phyloP scores from a whole-genome alignment of 2,797 vertebrate genomes.

The Periophthalmus magnuspinnatus region DNA sequence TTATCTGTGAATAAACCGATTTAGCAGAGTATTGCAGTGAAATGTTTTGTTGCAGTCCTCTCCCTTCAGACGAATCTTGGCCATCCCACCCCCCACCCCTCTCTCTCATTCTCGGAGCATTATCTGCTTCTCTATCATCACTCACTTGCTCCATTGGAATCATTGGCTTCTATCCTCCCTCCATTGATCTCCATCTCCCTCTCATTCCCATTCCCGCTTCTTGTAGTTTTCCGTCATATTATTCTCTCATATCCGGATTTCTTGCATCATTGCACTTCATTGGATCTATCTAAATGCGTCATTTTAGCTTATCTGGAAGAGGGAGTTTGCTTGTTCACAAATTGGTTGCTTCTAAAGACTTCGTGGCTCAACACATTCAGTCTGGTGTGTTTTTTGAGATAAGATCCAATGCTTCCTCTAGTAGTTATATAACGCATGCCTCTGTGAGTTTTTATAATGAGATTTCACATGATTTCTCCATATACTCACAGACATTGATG shows the following conservation, averaged over 20 bases:
- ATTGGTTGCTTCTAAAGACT: neutral
- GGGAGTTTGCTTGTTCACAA: slow-evolving; percentile 10
- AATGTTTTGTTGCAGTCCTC: neutral
- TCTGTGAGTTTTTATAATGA: slow-evolving; percentile 1
- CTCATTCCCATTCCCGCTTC: slow-evolving; percentile 7
- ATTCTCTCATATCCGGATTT: slow-evolving; percentile 44
- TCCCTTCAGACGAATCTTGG: slow-evolving; percentile 5
- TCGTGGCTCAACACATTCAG: slow-evolving; percentile 20
- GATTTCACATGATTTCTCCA: neutral
- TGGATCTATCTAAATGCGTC: slow-evolving; percentile 41
- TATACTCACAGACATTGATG: neutral
- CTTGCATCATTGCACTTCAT: slow-evolving; percentile 33
- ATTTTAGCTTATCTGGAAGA: slow-evolving; percentile 34
- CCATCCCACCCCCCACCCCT: slow-evolving; percentile 6
- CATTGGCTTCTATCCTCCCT: slow-evolving; percentile 27
- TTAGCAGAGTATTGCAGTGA: neutral
- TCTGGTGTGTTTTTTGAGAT: slow-evolving; percentile 20
- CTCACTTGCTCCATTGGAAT: slow-evolving; percentile 25
- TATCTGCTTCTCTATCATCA: slow-evolving; percentile 23
- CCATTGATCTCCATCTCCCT: slow-evolving; percentile 41
- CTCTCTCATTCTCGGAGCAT: neutral
- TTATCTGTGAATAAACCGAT: neutral
- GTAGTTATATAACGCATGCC: slow-evolving; percentile 29
- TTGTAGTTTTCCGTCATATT: slow-evolving; percentile 33
- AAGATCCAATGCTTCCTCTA: slow-evolving; percentile 8